These are phyloP conservation scores for Hermaeophaga mercurialis DNA, from an alignment of 2,888 invertebrate genomes.

Conservation along the genomic window DNA sequence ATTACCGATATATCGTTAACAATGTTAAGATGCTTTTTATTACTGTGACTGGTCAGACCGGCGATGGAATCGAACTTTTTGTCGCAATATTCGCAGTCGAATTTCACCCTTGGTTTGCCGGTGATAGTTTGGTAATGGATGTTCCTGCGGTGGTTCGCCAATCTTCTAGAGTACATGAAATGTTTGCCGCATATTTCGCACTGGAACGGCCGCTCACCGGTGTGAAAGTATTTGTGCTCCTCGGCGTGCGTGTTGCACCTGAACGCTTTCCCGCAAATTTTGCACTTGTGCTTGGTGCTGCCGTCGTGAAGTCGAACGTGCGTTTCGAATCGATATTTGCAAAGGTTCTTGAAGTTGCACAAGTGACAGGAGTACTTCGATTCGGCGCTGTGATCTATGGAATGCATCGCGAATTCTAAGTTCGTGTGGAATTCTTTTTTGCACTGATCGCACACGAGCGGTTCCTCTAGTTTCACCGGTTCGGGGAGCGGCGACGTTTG, in stretches of 20 bases:
- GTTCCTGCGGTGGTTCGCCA: slow-evolving; percentile 59
- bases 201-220: slow-evolving; percentile 56
- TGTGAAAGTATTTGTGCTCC: slow-evolving; percentile 58
- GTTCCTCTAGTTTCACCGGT: slow-evolving; percentile 25
- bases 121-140: slow-evolving; percentile 59
- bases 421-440: slow-evolving; percentile 17
- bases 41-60: slow-evolving; percentile 48
- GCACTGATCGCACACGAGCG: slow-evolving; percentile 18
- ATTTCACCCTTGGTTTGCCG: slow-evolving; percentile 48
- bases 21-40: slow-evolving; percentile 43
- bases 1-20: slow-evolving; percentile 58
- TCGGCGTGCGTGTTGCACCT: slow-evolving; percentile 60
- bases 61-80: slow-evolving; percentile 52
- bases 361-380: slow-evolving; percentile 31
- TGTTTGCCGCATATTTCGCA: slow-evolving; percentile 56
- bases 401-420: slow-evolving; percentile 31
- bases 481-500: slow-evolving; percentile 20
- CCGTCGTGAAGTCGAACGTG: slow-evolving; percentile 56
- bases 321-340: slow-evolving; percentile 45
- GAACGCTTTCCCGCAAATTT: slow-evolving; percentile 45
- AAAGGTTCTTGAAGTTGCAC: slow-evolving; percentile 41
- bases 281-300: slow-evolving; percentile 42
- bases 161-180: slow-evolving; percentile 60
- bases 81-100: slow-evolving; percentile 53
- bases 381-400: slow-evolving; percentile 27